Conservation (phyloP, 1,140 invertebrate genomes). For the Drosophila nasuta region DNA sequence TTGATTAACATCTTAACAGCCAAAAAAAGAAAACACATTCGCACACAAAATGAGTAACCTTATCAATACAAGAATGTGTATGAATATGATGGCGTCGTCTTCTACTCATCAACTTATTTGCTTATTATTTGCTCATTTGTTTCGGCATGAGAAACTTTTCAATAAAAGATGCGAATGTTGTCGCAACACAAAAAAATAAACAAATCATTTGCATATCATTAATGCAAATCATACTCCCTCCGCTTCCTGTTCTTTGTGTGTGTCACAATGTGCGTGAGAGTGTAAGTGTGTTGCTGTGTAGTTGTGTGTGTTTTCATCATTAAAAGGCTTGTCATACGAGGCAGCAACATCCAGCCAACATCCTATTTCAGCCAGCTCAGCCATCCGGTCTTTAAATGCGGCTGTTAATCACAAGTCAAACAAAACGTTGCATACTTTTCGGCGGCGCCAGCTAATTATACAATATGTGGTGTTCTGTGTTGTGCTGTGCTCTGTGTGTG, state of each 20-base stretch:
- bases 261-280: not conserved
- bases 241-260: constrained; percentile 4
- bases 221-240: constrained; percentile 64
- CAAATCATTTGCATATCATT: constrained; percentile 80
- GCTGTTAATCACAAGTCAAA: constrained; percentile 77
- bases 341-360: not conserved
- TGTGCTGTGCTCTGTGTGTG: not conserved
- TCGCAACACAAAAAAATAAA: constrained; percentile 67
- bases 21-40: not conserved
- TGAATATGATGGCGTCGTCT: not conserved
- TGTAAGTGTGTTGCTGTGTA: constrained; percentile 2
- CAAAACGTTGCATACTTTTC: constrained; percentile 69
- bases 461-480: constrained; percentile 27
- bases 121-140: constrained; percentile 76
- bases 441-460: constrained; percentile 59
- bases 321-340: constrained; percentile 67
- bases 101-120: constrained; percentile 26
- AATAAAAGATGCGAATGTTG: constrained; percentile 68
- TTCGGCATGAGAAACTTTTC: constrained; percentile 62
- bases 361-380: constrained; percentile 8
- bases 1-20: constrained; percentile 71
- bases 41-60: constrained; percentile 6
- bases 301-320: constrained; percentile 34
- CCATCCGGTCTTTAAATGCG: constrained; percentile 40
- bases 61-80: constrained; percentile 44